A percentile compares a stretch with the other conserved stretches of the same genome.
Conservation (phyloP, 2,888 invertebrate genomes). For the Anagyrus pseudococci region DNA sequence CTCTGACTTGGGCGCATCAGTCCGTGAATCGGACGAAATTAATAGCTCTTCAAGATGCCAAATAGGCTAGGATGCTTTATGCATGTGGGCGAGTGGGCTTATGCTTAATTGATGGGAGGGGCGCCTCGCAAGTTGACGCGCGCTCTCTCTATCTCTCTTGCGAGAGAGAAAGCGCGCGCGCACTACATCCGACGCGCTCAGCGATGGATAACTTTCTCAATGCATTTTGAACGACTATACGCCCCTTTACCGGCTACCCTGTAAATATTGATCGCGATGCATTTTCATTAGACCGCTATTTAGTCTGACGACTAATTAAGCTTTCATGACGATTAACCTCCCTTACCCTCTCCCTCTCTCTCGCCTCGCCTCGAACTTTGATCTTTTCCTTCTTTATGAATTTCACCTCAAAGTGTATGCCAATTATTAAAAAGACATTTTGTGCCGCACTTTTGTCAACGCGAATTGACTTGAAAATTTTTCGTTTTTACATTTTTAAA, state of each 20-base stretch:
- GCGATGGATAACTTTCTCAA: slow-evolving; percentile 1
- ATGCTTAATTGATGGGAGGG: slow-evolving; percentile 28
- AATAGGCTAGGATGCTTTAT: slow-evolving; percentile 32
- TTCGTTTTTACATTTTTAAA: no score
- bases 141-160: slow-evolving; percentile 4
- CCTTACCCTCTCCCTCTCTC: background rate
- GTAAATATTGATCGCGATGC: slow-evolving; percentile 9
- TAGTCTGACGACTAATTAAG: background rate
- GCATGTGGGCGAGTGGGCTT: slow-evolving; percentile 28
- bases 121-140: slow-evolving; percentile 3
- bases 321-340: no score
- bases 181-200: background rate
- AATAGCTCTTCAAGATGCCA: slow-evolving; percentile 32
- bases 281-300: background rate
- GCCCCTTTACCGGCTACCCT: background rate
- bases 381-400: no score
- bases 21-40: slow-evolving; percentile 29
- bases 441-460: no score
- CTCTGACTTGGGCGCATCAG: background rate
- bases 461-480: no score
- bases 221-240: slow-evolving; percentile 10
- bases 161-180: background rate
- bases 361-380: no score
- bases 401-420: no score
- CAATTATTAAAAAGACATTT: no score